Percentiles rank a stretch among this genome's conserved stretches.
phyloP scores from a whole-genome alignment of 2,113 vertebrate species.

The Potamarius usumacintae region DNA sequence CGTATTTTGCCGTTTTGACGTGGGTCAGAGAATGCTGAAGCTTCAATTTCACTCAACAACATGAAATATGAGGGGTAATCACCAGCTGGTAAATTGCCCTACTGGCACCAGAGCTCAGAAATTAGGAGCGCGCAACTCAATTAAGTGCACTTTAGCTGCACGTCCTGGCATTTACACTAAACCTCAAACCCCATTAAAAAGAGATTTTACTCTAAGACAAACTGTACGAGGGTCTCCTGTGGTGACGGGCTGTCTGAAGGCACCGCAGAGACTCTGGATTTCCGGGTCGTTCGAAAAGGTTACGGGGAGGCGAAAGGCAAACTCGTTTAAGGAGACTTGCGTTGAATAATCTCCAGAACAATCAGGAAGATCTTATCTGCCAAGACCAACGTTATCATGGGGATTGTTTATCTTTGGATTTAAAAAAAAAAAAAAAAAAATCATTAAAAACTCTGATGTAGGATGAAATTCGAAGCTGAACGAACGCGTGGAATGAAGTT shows the following conservation, averaged over 20 bases:
- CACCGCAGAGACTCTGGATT: slow-evolving; percentile 59
- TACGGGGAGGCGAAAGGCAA: slow-evolving; percentile 75
- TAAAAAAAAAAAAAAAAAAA: slow-evolving; percentile 19
- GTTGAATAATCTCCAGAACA: slow-evolving; percentile 71
- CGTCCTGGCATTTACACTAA: slow-evolving; percentile 77
- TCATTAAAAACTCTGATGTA: slow-evolving; percentile 43
- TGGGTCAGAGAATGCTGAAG: slow-evolving; percentile 61
- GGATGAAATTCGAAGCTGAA: slow-evolving; percentile 49
- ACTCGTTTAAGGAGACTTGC: slow-evolving; percentile 67
- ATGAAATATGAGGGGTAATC: slow-evolving; percentile 72
- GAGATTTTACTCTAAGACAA: slow-evolving; percentile 72
- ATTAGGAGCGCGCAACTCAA: slow-evolving; percentile 75
- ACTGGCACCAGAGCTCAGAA: slow-evolving; percentile 67
- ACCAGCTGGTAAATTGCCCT: slow-evolving; percentile 69
- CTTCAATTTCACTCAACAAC: slow-evolving; percentile 64
- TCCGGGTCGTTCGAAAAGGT: slow-evolving; percentile 66
- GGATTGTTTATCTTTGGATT: slow-evolving; percentile 58
- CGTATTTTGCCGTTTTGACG: slow-evolving; percentile 57
- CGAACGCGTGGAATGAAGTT: slow-evolving; percentile 41
- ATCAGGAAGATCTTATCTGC: slow-evolving; percentile 70
- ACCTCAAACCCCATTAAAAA: slow-evolving; percentile 79
- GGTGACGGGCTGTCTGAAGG: slow-evolving; percentile 64
- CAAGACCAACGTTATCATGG: slow-evolving; percentile 64
- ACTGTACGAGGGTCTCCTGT: slow-evolving; percentile 62
- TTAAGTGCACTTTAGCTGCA: slow-evolving; percentile 73